phyloP scores from a whole-genome alignment of 2,113 vertebrate species.

The Tragelaphus strepsiceros region DNA sequence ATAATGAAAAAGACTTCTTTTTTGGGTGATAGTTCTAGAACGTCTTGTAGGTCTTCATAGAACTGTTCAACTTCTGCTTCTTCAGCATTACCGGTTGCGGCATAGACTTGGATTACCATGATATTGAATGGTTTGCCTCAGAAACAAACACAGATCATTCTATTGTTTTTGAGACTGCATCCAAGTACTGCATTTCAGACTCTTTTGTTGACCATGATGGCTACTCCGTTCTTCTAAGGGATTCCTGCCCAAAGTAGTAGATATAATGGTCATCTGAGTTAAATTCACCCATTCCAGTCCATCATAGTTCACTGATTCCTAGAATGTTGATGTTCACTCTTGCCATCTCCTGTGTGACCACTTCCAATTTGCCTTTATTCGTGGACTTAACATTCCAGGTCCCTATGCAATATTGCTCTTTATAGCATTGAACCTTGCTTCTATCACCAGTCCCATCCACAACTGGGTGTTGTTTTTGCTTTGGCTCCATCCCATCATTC shows the following conservation, averaged over 20 bases:
- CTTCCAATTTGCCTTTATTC: background rate
- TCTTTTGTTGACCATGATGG: background rate
- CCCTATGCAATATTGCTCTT: background rate
- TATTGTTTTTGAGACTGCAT: background rate
- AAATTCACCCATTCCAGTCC: background rate
- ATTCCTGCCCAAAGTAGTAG: background rate
- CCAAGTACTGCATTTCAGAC: background rate
- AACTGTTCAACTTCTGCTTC: background rate
- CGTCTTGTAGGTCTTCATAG: background rate
- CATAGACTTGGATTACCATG: background rate
- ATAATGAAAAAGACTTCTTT: background rate
- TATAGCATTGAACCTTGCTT: accelerated
- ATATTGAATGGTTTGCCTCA: background rate
- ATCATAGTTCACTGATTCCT: background rate
- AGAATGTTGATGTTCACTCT: no score
- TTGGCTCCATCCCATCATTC: background rate
- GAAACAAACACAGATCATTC: background rate
- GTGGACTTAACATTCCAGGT: background rate
- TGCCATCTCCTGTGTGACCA: background rate
- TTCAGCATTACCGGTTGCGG: background rate
- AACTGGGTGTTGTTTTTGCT: background rate
- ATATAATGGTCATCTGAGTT: background rate
- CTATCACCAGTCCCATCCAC: background rate
- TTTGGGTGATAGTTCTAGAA: background rate
- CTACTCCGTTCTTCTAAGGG: background rate